Evolutionary conservation across 2,888 invertebrate genomes (phyloP).

Genomic region (Synergus umbraculus): DNA sequence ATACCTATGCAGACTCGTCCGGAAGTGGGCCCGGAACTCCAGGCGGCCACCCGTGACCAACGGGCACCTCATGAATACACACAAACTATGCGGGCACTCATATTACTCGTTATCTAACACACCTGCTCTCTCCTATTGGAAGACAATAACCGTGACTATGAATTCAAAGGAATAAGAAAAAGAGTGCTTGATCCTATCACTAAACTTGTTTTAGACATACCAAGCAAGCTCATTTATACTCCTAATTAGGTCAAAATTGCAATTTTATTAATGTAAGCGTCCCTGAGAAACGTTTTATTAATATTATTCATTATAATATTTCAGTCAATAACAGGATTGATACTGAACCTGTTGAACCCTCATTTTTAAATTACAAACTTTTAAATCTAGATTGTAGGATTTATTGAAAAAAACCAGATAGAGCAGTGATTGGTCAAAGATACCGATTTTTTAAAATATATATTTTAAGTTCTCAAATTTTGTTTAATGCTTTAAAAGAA

Average conservation of each 20-base stretch:
- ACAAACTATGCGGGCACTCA: conserved; percentile 43
- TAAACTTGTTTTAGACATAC: conserved; percentile 17
- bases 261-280: not conserved
- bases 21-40: conserved; percentile 76
- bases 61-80: conserved; percentile 64
- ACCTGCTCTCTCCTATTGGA: conserved; percentile 59
- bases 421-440: no score
- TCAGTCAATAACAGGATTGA: no score
- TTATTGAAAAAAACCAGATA: no score
- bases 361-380: no score
- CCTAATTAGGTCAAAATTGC: conserved; percentile 26
- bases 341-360: no score
- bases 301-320: not conserved
- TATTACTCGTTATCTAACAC: conserved; percentile 63
- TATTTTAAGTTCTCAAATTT: no score
- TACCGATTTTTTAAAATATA: no score
- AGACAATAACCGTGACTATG: conserved; percentile 44
- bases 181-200: conserved; percentile 26
- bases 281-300: not conserved
- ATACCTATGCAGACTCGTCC: conserved; percentile 69
- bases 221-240: not conserved
- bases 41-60: conserved; percentile 75
- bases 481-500: no score
- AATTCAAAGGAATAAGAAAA: conserved; percentile 17
- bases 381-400: no score